These are phyloP conservation scores for Aplidium turbinatum DNA, from an alignment of 23 tunicate species.

Conservation along the genomic window DNA sequence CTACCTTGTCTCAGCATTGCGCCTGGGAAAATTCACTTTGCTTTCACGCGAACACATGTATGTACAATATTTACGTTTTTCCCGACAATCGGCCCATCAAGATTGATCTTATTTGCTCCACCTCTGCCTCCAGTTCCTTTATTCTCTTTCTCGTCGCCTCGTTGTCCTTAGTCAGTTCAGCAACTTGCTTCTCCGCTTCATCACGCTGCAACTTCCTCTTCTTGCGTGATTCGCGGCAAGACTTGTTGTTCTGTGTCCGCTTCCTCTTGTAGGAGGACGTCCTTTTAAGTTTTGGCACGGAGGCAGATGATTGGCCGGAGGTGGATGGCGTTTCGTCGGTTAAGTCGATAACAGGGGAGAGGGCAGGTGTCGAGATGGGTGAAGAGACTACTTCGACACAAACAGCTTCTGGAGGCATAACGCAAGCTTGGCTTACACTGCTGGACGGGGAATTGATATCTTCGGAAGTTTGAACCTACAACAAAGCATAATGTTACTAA, in stretches of 20 bases:
- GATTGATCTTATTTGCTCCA: too few species aligned
- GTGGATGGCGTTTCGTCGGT: slow-evolving; percentile 20
- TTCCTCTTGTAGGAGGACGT: slow-evolving; percentile 37
- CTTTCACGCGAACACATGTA: too few species aligned
- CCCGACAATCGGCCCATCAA: too few species aligned
- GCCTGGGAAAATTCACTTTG: too few species aligned
- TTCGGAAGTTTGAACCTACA: too few species aligned
- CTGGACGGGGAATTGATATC: too few species aligned
- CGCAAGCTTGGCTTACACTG: too few species aligned
- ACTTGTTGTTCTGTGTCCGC: slow-evolving; percentile 44
- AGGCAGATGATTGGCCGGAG: not conserved
- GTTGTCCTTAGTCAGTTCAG: slow-evolving; percentile 26
- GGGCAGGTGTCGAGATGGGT: not conserved
- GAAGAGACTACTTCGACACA: too few species aligned
- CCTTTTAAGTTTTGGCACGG: slow-evolving; percentile 10
- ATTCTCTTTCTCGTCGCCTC: slow-evolving; percentile 33
- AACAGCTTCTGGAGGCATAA: too few species aligned
- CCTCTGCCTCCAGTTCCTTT: slow-evolving; percentile 38
- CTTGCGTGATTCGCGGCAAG: slow-evolving; percentile 68
- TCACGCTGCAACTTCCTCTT: slow-evolving; percentile 42
- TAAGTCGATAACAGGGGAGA: slow-evolving; percentile 8
- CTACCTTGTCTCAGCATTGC: too few species aligned
- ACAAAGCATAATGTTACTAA: too few species aligned
- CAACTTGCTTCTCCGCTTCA: slow-evolving; percentile 17
- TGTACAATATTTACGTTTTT: too few species aligned